Evolutionary conservation across 2,113 vertebrate species (phyloP).

Genomic region (Ahaetulla prasina): DNA sequence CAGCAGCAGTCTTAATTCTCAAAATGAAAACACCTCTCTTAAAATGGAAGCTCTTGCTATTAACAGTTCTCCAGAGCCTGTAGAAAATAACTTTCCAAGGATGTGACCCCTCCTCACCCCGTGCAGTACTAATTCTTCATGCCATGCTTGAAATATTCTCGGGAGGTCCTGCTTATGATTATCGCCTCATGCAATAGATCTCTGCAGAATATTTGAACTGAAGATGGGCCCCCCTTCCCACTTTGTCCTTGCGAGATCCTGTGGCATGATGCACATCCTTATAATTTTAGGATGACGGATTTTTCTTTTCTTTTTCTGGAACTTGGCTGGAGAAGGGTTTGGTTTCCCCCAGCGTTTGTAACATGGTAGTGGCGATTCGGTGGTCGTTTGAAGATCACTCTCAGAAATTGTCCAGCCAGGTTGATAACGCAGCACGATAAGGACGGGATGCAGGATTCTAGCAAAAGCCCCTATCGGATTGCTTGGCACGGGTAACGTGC

Average conservation of each 20-base stretch:
- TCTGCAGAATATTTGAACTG: background rate
- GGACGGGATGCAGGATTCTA: background rate
- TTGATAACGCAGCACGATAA: accelerated
- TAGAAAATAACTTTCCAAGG: background rate
- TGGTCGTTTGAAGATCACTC: background rate
- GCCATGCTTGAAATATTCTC: background rate
- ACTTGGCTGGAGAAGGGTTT: background rate
- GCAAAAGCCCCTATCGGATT: background rate
- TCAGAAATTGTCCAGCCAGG: accelerated
- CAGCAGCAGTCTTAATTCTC: background rate
- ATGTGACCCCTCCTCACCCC: background rate
- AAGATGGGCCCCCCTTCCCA: background rate
- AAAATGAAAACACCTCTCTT: background rate
- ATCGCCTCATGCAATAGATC: background rate
- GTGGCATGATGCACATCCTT: too few species aligned
- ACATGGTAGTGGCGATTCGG: background rate
- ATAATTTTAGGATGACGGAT: background rate
- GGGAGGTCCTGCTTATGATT: background rate
- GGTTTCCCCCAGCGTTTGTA: background rate
- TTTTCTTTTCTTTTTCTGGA: accelerated
- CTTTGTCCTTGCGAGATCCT: accelerated
- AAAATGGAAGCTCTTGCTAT: background rate
- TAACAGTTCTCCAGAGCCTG: background rate
- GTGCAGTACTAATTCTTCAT: background rate
- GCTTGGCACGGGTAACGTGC: background rate